phyloP scores from a whole-genome alignment of 1,140 invertebrate species.

The Nasonia vitripennis region DNA sequence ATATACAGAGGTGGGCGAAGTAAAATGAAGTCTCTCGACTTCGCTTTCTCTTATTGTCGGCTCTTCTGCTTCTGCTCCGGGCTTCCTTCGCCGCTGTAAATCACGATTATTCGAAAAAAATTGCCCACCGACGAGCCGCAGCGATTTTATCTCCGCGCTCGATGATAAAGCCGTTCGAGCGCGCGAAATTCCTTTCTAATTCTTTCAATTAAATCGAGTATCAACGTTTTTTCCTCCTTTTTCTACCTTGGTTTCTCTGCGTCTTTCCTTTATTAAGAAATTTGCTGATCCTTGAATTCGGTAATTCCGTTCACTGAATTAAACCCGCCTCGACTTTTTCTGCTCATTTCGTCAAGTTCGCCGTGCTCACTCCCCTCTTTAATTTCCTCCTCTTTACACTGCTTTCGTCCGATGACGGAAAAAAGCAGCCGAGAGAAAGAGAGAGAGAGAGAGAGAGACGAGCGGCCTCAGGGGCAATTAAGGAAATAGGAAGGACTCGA shows the following conservation, averaged over 20 bases:
- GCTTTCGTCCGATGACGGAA: neutral
- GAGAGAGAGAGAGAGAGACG: neutral
- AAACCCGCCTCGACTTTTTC: slow-evolving; percentile 23
- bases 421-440: neutral
- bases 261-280: slow-evolving; percentile 36
- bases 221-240: neutral
- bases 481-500: slow-evolving; percentile 6
- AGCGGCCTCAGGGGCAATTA: slow-evolving; percentile 22
- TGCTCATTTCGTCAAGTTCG: slow-evolving; percentile 23
- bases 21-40: neutral
- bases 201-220: too few relatives aligned
- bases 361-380: slow-evolving; percentile 8
- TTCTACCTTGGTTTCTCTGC: neutral
- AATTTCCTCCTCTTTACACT: neutral
- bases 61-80: too few relatives aligned
- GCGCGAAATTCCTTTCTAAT: too few relatives aligned
- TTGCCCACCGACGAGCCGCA: too few relatives aligned
- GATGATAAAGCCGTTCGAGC: too few relatives aligned
- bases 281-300: slow-evolving; percentile 43
- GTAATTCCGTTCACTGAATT: slow-evolving; percentile 49
- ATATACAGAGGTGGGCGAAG: neutral
- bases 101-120: too few relatives aligned
- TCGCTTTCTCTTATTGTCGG: slow-evolving; percentile 1
- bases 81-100: too few relatives aligned
- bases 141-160: too few relatives aligned